Conservation (phyloP, 2,888 invertebrate genomes). For the Ornithoptera priamus region DNA sequence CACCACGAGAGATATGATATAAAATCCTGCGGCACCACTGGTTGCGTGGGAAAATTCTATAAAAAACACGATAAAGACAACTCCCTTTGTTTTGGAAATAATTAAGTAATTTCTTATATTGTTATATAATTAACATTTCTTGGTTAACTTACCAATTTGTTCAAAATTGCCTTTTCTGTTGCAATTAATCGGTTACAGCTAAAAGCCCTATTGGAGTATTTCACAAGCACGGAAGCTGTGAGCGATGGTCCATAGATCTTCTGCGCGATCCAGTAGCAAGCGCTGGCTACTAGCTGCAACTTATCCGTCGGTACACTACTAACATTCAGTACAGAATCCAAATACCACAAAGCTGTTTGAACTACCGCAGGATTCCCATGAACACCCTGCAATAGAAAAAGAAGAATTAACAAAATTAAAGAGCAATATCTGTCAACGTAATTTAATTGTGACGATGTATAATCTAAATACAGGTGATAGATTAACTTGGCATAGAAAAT, state of each 20-base stretch:
- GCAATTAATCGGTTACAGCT: conserved; percentile 39
- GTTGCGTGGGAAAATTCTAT: conserved; percentile 59
- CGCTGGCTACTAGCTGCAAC: conserved; percentile 59
- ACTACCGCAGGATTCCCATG: conserved; percentile 55
- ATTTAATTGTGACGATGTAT: background rate
- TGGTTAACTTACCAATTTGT: conserved; percentile 46
- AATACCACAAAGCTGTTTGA: conserved; percentile 62
- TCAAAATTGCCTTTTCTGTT: conserved; percentile 53
- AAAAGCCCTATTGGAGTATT: conserved; percentile 49
- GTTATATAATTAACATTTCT: too few relatives aligned
- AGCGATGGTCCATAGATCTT: conserved; percentile 53
- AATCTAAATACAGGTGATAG: background rate
- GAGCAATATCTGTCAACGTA: background rate
- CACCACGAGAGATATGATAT: conserved; percentile 61
- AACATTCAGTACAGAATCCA: conserved; percentile 51
- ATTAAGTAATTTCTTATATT: too few relatives aligned
- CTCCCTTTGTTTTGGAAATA: too few relatives aligned
- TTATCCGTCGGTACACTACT: conserved; percentile 44
- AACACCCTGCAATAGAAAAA: conserved; percentile 41
- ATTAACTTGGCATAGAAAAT: too few relatives aligned
- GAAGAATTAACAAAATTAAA: background rate
- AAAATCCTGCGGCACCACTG: conserved; percentile 61
- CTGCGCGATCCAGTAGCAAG: conserved; percentile 67
- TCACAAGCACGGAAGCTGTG: conserved; percentile 47
- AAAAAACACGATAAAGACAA: background rate